phyloP scores from a whole-genome alignment of 2,888 invertebrate species.

The Ceriagrion tenellum region DNA sequence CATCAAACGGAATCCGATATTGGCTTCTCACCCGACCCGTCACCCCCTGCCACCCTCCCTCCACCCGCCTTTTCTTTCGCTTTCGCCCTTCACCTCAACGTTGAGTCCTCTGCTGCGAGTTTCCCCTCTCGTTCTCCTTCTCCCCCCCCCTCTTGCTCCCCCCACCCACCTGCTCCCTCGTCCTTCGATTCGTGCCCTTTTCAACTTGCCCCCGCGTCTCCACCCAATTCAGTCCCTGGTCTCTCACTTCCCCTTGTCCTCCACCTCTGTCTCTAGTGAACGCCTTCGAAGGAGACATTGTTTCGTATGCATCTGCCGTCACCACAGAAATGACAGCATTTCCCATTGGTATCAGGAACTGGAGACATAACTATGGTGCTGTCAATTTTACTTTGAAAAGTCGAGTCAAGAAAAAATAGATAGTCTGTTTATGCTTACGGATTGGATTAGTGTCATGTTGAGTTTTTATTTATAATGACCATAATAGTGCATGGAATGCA shows the following conservation, averaged over 20 bases:
- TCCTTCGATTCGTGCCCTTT: not conserved
- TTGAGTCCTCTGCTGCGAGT: too few species aligned
- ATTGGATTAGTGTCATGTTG: too few species aligned
- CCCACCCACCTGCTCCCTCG: not conserved
- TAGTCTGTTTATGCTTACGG: too few species aligned
- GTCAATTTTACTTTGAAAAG: too few species aligned
- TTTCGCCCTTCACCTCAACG: not conserved
- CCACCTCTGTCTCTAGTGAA: not conserved
- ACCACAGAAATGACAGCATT: too few species aligned
- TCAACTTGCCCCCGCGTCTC: not conserved
- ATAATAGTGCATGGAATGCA: too few species aligned
- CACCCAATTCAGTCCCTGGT: not conserved
- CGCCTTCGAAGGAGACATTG: not conserved
- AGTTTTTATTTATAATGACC: too few species aligned
- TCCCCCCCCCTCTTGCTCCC: not conserved
- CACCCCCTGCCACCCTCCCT: not conserved
- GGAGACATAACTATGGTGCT: too few species aligned
- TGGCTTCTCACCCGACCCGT: conserved; percentile 35
- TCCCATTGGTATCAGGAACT: too few species aligned
- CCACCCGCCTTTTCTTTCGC: not conserved
- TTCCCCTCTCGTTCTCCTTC: not conserved
- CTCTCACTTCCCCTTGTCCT: not conserved
- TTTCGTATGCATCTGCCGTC: not conserved
- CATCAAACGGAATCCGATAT: conserved; percentile 67
- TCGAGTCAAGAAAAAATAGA: too few species aligned